These are phyloP conservation scores for Rhadina sibilatrix DNA, from an alignment of 2,113 vertebrate genomes.

Conservation along the genomic window DNA sequence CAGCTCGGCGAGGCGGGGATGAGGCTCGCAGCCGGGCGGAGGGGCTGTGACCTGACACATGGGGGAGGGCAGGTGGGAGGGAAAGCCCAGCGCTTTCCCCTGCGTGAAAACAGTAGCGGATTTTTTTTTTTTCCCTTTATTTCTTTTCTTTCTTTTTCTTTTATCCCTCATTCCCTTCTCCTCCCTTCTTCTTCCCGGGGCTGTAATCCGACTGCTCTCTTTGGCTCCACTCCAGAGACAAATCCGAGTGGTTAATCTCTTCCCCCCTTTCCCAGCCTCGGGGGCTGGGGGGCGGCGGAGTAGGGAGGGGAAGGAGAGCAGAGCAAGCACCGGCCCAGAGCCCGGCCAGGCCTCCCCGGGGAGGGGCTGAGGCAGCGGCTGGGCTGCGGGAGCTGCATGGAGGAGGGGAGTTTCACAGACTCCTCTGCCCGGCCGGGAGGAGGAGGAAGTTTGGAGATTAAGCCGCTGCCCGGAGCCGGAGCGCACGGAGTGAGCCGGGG, in stretches of 20 bases:
- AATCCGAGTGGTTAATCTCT: conserved; percentile 33
- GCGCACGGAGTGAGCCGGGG: neutral
- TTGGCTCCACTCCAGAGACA: conserved; percentile 61
- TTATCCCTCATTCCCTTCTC: neutral
- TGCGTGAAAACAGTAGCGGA: conserved; percentile 50
- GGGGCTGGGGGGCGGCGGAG: neutral
- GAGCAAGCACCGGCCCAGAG: conserved; percentile 2
- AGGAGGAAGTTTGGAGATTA: conserved; percentile 47
- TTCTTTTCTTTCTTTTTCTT: neutral
- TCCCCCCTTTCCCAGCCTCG: neutral
- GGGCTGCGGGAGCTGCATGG: conserved; percentile 9
- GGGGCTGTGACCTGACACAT: neutral
- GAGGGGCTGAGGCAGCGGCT: conserved; percentile 50
- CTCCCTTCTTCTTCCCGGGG: neutral
- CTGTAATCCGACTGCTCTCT: conserved; percentile 60
- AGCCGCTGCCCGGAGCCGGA: neutral
- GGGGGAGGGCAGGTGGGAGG: neutral
- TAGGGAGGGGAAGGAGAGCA: neutral
- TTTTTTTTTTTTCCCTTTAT: neutral
- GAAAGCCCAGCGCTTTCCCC: neutral
- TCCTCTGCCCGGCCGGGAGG: neutral
- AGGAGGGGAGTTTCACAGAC: conserved; percentile 37
- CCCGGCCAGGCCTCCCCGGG: conserved; percentile 42
- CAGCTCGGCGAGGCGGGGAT: neutral
- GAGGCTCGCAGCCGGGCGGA: neutral